phyloP scores from a whole-genome alignment of 2,113 vertebrate genomes.

The Sciurus niger region DNA sequence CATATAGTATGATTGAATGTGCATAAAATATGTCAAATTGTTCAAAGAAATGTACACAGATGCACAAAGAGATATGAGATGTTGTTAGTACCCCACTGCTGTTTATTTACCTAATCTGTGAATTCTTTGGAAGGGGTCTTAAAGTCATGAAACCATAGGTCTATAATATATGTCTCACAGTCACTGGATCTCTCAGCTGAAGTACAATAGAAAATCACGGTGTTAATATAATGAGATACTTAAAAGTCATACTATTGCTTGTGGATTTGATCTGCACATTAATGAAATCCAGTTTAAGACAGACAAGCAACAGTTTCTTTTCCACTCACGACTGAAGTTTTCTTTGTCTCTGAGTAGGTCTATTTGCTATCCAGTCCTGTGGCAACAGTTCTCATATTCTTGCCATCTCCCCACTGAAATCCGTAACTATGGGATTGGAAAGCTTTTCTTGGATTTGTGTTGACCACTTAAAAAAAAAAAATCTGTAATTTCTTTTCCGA shows the following conservation, averaged over 20 bases:
- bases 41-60: background rate
- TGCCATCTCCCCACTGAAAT: background rate
- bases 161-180: background rate
- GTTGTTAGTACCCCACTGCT: background rate
- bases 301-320: background rate
- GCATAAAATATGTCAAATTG: background rate
- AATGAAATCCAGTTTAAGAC: background rate
- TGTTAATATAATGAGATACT: background rate
- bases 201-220: background rate
- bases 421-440: background rate
- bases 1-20: background rate
- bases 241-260: background rate
- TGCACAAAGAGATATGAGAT: background rate
- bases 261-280: background rate
- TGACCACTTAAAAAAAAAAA: background rate
- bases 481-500: slow-evolving; percentile 39
- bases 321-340: background rate
- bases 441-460: slow-evolving; percentile 18
- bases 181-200: background rate
- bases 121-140: background rate
- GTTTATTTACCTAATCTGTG: background rate
- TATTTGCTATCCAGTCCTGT: background rate
- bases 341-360: background rate
- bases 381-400: background rate
- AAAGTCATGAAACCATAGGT: background rate